Evolutionary conservation across 2,888 invertebrate species (phyloP).

Genomic region (Euproctis similis): DNA sequence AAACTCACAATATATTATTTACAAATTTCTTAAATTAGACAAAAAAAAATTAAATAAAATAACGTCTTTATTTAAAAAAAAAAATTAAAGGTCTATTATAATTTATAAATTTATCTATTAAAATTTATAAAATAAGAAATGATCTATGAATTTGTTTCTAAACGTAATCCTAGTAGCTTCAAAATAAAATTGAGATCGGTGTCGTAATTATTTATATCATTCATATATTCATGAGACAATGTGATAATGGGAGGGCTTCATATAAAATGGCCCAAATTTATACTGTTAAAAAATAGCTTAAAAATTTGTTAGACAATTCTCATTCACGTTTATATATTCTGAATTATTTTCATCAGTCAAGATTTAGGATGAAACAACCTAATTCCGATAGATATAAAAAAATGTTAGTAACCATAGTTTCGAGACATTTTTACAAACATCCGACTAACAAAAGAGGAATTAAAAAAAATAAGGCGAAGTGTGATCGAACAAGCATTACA

Average conservation of each 20-base stretch:
- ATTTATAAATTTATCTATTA: conserved; percentile 45
- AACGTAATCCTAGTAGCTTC: conserved; percentile 69
- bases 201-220: conserved; percentile 38
- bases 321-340: too few species aligned
- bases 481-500: conserved; percentile 11
- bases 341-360: too few species aligned
- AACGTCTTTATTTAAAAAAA: conserved; percentile 65
- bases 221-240: conserved; percentile 20
- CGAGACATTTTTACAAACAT: too few species aligned
- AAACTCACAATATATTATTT: conserved; percentile 45
- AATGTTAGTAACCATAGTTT: too few species aligned
- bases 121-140: conserved; percentile 50
- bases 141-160: conserved; percentile 38
- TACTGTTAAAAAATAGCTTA: too few species aligned
- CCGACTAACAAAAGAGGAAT: conserved; percentile 3
- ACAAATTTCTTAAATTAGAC: conserved; percentile 45
- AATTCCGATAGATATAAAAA: too few species aligned
- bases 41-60: conserved; percentile 56
- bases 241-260: too few species aligned
- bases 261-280: too few species aligned
- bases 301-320: too few species aligned
- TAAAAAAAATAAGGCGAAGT: conserved; percentile 1
- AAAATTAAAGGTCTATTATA: conserved; percentile 47
- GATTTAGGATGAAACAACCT: too few species aligned
- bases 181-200: conserved; percentile 70